These are phyloP conservation scores for Siphamia tubifer DNA, from an alignment of 2,113 vertebrate genomes.

Conservation along the genomic window DNA sequence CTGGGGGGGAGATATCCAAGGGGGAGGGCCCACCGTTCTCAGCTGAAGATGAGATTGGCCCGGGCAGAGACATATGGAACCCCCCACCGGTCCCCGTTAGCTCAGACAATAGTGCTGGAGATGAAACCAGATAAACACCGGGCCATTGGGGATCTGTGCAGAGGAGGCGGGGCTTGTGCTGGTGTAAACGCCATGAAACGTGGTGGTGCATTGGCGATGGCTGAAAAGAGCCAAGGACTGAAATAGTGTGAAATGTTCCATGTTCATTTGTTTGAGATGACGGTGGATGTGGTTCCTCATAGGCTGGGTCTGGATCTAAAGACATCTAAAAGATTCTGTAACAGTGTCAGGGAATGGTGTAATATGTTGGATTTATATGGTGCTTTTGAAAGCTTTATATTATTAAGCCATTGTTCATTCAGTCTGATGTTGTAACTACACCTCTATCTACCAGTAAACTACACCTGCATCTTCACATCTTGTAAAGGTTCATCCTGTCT, in stretches of 20 bases:
- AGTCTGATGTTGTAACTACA: too few species aligned
- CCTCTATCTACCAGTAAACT: too few species aligned
- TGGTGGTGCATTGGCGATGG: slow-evolving; percentile 17
- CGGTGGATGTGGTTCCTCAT: not conserved
- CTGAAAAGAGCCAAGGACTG: slow-evolving; percentile 21
- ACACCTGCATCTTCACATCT: too few species aligned
- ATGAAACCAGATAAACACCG: slow-evolving; percentile 8
- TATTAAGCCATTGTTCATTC: too few species aligned
- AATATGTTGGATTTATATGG: too few species aligned
- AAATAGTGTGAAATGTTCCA: slow-evolving; percentile 12
- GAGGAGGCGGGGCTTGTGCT: not conserved
- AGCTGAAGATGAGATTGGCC: slow-evolving; percentile 41
- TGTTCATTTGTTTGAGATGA: slow-evolving; percentile 13
- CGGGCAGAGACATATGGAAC: slow-evolving; percentile 25
- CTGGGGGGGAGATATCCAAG: too few species aligned
- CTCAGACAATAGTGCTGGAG: slow-evolving; percentile 5
- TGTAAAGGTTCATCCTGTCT: too few species aligned
- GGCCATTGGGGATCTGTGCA: not conserved
- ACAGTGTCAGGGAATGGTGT: too few species aligned
- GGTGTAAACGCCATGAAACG: not conserved
- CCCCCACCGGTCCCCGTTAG: not conserved
- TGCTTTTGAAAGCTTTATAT: too few species aligned
- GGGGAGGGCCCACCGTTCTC: too few species aligned
- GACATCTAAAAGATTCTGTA: not conserved
- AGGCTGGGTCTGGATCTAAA: not conserved